phyloP scores from a whole-genome alignment of 2,113 vertebrate genomes.

The Dolichallabes microphthalmus region DNA sequence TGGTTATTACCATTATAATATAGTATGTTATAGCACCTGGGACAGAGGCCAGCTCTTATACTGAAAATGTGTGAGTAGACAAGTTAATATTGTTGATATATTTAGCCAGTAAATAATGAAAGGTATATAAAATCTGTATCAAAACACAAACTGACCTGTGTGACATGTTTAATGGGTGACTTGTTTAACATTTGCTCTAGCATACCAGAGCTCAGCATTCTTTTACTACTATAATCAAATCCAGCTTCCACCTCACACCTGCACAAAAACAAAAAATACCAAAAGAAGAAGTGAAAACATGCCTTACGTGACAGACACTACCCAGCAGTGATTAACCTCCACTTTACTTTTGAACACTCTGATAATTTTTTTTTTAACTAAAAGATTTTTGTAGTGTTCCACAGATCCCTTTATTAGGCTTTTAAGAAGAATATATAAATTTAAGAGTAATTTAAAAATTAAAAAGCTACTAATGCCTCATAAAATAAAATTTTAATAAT shows the following conservation, averaged over 20 bases:
- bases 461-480: too few relatives aligned
- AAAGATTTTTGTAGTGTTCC: neutral
- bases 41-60: neutral
- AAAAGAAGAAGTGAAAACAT: conserved; percentile 4
- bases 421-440: neutral
- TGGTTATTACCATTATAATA: neutral
- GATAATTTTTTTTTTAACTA: neutral
- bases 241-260: conserved; percentile 89
- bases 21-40: neutral
- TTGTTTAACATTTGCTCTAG: conserved; percentile 84
- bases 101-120: neutral
- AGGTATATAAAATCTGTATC: neutral
- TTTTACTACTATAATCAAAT: conserved; percentile 69
- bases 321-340: neutral
- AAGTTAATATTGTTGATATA: conserved; percentile 6
- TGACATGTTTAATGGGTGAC: conserved; percentile 81
- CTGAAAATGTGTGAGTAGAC: neutral
- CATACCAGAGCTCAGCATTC: conserved; percentile 72
- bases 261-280: conserved; percentile 37
- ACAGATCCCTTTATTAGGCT: neutral
- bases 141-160: conserved; percentile 66
- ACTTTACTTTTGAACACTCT: neutral
- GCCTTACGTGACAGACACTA: neutral
- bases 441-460: too few relatives aligned
- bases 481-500: neutral